phyloP scores from a whole-genome alignment of 2,113 vertebrate genomes.

The Rhinolophus ferrumequinum region DNA sequence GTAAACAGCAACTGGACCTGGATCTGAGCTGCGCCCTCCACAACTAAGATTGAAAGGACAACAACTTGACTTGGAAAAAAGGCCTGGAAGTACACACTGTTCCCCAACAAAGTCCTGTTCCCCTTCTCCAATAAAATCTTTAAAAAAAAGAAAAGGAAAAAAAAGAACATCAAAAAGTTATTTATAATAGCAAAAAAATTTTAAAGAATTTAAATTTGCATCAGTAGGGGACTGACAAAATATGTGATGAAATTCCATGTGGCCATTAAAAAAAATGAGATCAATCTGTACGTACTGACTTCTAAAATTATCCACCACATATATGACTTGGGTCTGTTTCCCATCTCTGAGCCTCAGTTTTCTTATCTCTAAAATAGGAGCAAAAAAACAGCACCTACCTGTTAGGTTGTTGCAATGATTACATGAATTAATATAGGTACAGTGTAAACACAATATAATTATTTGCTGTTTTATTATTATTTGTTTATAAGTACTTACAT shows the following conservation, averaged over 20 bases:
- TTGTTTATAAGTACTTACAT: background rate
- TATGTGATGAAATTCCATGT: background rate
- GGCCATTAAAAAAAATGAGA: constrained; percentile 9
- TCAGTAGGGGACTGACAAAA: background rate
- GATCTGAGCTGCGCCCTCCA: no score
- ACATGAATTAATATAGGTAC: background rate
- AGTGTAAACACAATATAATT: background rate
- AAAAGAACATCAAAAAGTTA: background rate
- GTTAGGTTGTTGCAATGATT: background rate
- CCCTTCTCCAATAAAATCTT: no score
- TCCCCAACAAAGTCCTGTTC: no score
- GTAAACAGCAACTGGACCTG: no score
- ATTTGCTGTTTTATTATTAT: background rate
- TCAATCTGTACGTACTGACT: background rate
- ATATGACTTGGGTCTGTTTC: background rate
- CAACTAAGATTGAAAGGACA: no score
- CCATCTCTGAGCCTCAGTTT: background rate
- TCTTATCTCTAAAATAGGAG: background rate
- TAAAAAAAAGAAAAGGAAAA: background rate
- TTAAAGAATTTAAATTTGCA: background rate
- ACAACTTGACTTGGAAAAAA: no score
- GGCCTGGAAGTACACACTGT: no score
- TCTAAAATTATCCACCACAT: background rate
- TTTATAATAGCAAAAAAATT: background rate
- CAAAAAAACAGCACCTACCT: background rate